Base-by-base conservation (phyloP, 2,797 vertebrate species). In the Tolypeutes matacus region DNA sequence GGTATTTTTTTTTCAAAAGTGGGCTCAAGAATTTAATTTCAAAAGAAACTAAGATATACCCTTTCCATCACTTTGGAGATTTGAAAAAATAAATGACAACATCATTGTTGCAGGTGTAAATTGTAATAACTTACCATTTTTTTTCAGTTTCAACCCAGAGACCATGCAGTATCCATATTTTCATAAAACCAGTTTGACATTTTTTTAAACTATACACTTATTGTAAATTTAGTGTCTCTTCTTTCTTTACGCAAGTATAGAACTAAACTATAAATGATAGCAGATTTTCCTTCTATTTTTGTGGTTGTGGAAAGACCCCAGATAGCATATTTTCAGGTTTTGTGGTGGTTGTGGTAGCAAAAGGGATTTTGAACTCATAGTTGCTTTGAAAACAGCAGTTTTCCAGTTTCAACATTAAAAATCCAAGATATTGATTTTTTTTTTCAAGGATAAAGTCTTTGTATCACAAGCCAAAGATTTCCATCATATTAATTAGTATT, bases 181-280 rank as follows among this genome's bases (percentile, higher is more conserved):
- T 97, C 91, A 95, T 87, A 82, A 95, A 97, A 95, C 39, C 69
- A 49, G 18, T 67, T 64, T 76, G 46, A 93, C 12, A 93, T 97
- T 80, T 94, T 82, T 25, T 96, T 65, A 97, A 98, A 97, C 96
- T 95, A 93, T 62, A 97, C 72, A 77, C 9, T 56, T 46, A 23
- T 8, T 81, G 14, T 93, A 91, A 1, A 5, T 77, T 97, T 94
- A 64, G 86, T 96, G 95, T 85, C 14, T 95, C 94, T 77, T 75
- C 72, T 96, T 97, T 97, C 72, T 97, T 96, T 96, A 94, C 73
- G 96, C 93, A 86, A 92, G 83, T 94, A 94, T 85, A 95, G 65
- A 97, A 94, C 97, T 96, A 97, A 96, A 93, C 91, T 96, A 73
- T 89, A 96, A 97, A 93, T 80, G 51, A 96, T 94, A 97, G 92